These are phyloP conservation scores for Axea sp. DNA, from an alignment of 2,888 invertebrate species.

Conservation along the genomic window DNA sequence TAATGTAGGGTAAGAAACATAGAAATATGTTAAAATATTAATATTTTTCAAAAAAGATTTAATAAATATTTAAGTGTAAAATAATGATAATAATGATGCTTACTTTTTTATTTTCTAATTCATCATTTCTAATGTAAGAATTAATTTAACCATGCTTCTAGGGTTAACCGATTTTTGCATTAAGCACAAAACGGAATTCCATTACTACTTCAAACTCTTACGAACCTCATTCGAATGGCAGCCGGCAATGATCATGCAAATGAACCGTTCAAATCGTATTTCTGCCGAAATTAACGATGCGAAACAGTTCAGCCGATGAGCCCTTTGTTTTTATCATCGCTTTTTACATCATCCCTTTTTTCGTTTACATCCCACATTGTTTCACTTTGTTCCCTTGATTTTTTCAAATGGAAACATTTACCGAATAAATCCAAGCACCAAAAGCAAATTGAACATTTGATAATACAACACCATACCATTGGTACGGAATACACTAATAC, in stretches of 20 bases:
- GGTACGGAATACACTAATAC: conserved; percentile 2
- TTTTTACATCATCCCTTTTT: not conserved
- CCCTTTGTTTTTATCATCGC: not conserved
- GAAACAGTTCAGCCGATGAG: too few species aligned
- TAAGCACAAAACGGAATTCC: not conserved
- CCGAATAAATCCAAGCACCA: conserved; percentile 2
- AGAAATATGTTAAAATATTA: too few species aligned
- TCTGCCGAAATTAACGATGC: conserved; percentile 15
- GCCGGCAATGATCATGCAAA: not conserved
- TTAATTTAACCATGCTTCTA: too few species aligned
- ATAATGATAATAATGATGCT: too few species aligned
- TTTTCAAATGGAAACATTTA: conserved; percentile 6
- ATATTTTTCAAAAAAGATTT: too few species aligned
- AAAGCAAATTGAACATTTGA: conserved; percentile 14
- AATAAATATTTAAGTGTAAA: too few species aligned
- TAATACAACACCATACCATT: not conserved
- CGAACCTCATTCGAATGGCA: too few species aligned
- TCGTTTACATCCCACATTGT: not conserved
- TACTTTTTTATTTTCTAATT: too few species aligned
- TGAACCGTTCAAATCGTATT: conserved; percentile 11
- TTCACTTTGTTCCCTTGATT: not conserved
- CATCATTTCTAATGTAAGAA: too few species aligned
- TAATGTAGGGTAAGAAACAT: too few species aligned
- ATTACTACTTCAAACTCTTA: too few species aligned
- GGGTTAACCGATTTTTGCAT: too few species aligned